These are phyloP conservation scores for Cyprinodon tularosa DNA, from an alignment of 2,113 vertebrate genomes.

Conservation along the genomic window DNA sequence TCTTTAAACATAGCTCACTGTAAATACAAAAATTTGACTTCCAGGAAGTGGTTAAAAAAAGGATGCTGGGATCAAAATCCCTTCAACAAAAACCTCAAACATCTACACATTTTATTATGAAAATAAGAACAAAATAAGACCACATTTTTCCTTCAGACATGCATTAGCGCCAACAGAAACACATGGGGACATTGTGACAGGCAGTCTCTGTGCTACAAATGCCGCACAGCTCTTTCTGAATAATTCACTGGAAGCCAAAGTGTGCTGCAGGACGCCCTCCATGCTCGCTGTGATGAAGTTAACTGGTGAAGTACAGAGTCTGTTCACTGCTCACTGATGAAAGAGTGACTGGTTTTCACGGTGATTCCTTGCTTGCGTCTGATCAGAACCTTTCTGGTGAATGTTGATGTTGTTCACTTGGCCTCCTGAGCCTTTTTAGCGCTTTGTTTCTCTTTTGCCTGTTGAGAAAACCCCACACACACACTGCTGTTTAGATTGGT, in stretches of 20 bases:
- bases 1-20: slow-evolving; percentile 24
- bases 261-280: slow-evolving; percentile 28
- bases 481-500: neutral
- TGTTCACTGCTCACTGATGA: slow-evolving; percentile 43
- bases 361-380: slow-evolving; percentile 25
- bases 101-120: slow-evolving; percentile 80
- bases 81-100: slow-evolving; percentile 43
- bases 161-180: slow-evolving; percentile 59
- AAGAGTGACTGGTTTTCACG: slow-evolving; percentile 14
- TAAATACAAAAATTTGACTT: slow-evolving; percentile 10
- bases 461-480: slow-evolving; percentile 20
- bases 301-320: slow-evolving; percentile 28
- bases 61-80: neutral
- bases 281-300: slow-evolving; percentile 12
- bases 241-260: slow-evolving; percentile 40
- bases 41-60: neutral
- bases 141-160: slow-evolving; percentile 75
- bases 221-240: slow-evolving; percentile 39
- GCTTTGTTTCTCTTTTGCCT: slow-evolving; percentile 98
- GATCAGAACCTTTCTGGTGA: slow-evolving; percentile 23
- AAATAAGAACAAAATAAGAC: slow-evolving; percentile 79
- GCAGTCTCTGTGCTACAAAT: slow-evolving; percentile 54
- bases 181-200: slow-evolving; percentile 15
- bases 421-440: slow-evolving; percentile 97
- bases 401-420: slow-evolving; percentile 79